Evolutionary conservation across 2,888 invertebrate genomes (phyloP), one percentile per base, ranked within the genome.

Genomic region (Clanis bilineata): DNA sequence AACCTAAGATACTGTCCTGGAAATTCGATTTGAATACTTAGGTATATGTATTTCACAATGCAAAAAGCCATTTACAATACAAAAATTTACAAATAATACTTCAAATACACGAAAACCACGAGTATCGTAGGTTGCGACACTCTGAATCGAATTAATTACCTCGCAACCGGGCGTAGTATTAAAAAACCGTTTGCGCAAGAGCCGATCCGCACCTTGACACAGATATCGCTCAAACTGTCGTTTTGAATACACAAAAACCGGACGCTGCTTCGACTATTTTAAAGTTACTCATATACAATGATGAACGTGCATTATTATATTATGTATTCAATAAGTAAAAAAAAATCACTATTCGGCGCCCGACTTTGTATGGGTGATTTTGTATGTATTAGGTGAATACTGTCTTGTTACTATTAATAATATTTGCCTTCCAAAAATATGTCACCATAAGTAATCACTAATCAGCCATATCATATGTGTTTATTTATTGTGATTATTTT

Each of bases 221-320:
- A 88, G 86, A 87, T 92, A 85, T 78, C 76, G 80, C 82, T 82
- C 80, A 83, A 89, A 89, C 85, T 91, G 91, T 90, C 90, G 90
- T 90, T 90, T 88, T 91, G 90, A 90, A 90, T 90, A 90, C 87
- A 90, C 89, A 91, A 91, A 90, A 91, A 91, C 90, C 90, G 90
- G 91, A 91, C 90, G 86, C 86, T 80, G 82, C 83, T 82, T 85
- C 83, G 79, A 84, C 84, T 82, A 83, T 82, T 86, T 79, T 70
- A 69, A 78, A 79, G 67, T 74, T 70, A 71, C 69, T 69, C 70
- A 66, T 69, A 36, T 59, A 59, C 38, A 47, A 12, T 47, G 23
- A 39, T 39, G 38, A 39, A 18, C 18, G 32, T 32, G 32, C 41
- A 41, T 18, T 3, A n/a, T 3, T 45, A 45, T 3, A n/a, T n/a